Evolutionary conservation across 2,113 vertebrate species (phyloP).

Genomic region (Cynocephalus volans): DNA sequence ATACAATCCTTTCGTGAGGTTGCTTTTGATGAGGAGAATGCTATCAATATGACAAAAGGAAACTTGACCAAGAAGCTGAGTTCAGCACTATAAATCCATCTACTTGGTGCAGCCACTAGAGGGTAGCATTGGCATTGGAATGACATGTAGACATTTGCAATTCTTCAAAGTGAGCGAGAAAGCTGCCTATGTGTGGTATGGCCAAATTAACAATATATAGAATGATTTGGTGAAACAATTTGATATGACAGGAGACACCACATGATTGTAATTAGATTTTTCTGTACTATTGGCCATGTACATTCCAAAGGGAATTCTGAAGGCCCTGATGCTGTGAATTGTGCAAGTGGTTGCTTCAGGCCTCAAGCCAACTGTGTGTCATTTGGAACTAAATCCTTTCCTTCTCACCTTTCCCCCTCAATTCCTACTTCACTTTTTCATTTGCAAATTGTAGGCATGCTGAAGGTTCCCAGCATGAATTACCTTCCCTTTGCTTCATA

Average conservation of each 20-base stretch:
- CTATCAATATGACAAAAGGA: not conserved
- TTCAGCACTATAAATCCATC: not conserved
- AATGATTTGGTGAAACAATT: slow-evolving; percentile 46
- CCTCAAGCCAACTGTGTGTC: not conserved
- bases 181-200: not conserved
- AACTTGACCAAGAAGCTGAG: not conserved
- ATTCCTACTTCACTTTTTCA: not conserved
- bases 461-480: not conserved
- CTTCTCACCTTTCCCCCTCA: not conserved
- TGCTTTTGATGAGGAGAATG: not conserved
- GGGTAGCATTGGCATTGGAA: slow-evolving; percentile 80
- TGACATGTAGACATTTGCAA: not conserved
- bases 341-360: not conserved
- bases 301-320: not conserved
- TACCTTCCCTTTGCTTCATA: not conserved
- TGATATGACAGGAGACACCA: not conserved
- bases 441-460: not conserved
- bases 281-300: not conserved
- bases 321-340: not conserved
- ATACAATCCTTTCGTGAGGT: not conserved
- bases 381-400: not conserved
- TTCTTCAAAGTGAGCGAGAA: not conserved
- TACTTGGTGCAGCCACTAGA: slow-evolving; percentile 72
- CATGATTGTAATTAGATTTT: not conserved
- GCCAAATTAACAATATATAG: slow-evolving; percentile 5